Evolutionary conservation across 2,113 vertebrate species (phyloP).

Genomic region (Paramormyrops kingsleyae): DNA sequence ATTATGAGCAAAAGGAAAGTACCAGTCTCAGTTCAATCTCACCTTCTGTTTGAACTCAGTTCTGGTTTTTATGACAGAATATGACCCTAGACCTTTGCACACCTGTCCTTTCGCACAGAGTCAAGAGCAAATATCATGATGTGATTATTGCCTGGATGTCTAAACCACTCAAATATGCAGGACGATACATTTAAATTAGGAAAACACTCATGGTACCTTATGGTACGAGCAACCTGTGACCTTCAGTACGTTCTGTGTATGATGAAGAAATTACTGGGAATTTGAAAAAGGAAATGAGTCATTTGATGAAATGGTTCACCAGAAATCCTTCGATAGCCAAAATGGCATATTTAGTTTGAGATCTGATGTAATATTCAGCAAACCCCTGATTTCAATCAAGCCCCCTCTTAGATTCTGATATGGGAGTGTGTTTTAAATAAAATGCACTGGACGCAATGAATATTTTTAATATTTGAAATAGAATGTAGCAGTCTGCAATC

Average conservation of each 20-base stretch:
- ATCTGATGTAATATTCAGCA: neutral
- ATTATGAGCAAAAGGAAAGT: neutral
- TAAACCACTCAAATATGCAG: neutral
- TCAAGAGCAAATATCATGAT: conserved; percentile 16
- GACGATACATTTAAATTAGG: neutral
- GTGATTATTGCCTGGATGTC: neutral
- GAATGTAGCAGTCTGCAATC: neutral
- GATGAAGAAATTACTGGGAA: neutral
- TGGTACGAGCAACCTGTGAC: neutral
- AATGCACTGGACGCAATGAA: neutral
- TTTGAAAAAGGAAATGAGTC: neutral
- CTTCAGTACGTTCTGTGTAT: neutral
- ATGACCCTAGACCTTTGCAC: conserved; percentile 43
- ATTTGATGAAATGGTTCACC: neutral
- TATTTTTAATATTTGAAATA: neutral
- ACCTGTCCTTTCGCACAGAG: conserved; percentile 23
- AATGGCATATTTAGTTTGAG: neutral
- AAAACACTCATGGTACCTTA: neutral
- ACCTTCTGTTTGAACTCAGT: neutral
- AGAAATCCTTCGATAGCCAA: neutral
- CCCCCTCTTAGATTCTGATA: neutral
- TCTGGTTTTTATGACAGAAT: conserved; percentile 20
- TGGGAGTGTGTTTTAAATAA: neutral
- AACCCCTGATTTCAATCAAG: neutral
- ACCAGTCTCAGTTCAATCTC: neutral